Conservation (phyloP, 2,888 invertebrate species). For the Miltochrista miniata region DNA sequence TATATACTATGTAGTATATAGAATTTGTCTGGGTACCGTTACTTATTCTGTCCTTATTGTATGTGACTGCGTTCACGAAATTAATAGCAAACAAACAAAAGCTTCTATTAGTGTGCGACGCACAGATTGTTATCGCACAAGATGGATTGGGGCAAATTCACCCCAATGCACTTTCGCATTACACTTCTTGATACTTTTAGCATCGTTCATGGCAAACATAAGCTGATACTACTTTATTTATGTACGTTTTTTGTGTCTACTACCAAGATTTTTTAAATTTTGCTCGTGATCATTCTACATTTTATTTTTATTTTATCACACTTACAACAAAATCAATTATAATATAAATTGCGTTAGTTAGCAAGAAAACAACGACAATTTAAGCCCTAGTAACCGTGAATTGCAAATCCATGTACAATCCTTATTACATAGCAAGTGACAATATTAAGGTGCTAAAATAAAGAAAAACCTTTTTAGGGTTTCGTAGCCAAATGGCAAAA, state of each 20-base stretch:
- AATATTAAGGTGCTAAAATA: too few relatives aligned
- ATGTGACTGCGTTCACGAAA: conserved; percentile 32
- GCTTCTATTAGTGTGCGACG: conserved; percentile 47
- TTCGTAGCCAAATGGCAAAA: too few relatives aligned
- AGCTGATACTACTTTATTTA: not conserved
- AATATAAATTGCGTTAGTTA: too few relatives aligned
- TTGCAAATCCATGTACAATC: too few relatives aligned
- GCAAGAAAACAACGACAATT: too few relatives aligned
- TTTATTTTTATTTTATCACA: too few relatives aligned
- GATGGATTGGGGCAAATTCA: conserved; percentile 42
- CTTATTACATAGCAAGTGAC: too few relatives aligned
- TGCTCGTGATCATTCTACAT: too few relatives aligned
- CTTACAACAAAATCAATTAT: too few relatives aligned
- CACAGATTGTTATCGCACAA: conserved; percentile 51
- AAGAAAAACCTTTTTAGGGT: too few relatives aligned
- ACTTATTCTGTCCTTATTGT: conserved; percentile 2
- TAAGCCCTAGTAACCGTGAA: too few relatives aligned
- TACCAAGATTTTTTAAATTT: too few relatives aligned
- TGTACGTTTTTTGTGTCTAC: not conserved
- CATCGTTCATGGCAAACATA: not conserved
- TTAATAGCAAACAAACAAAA: conserved; percentile 52
- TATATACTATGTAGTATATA: not conserved
- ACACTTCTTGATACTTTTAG: conserved; percentile 9
- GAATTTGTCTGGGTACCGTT: not conserved
- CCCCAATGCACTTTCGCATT: conserved; percentile 25